Base-by-base conservation (phyloP, 2,113 vertebrate species). In the Amblyopsis rosae region DNA sequence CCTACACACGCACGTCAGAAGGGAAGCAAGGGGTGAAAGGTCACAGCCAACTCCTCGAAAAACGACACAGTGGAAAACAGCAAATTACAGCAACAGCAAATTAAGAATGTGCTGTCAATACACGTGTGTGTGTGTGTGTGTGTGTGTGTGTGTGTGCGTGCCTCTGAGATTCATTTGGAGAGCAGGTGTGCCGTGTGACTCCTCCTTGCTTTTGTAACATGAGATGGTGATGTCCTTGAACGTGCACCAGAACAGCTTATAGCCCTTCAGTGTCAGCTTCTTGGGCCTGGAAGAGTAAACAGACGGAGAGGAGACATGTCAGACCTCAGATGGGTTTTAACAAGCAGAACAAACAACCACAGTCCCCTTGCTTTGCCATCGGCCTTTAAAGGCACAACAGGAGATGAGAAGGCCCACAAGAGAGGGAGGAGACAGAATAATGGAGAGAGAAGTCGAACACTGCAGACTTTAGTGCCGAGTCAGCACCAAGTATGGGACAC, bases 211-310 rank as follows among this genome's bases (percentile, higher is more conserved):
- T 88, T 99, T 99, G 65, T 98, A 99, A 90, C 98, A 99, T 83
- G 96, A 98, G 88, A 99, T 96, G 12, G 96, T 98, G 65, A 98
- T 98, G 72, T 99, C 98, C 93, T 99, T 99, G 92, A 99, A 99
- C 12, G 97, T 99, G 90, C 98, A 99, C 98, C 98, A 99, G 57
- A 97, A 99, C 17, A 95, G 98, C 86, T 99, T 99, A 78, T 98
- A 98, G 82, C 96, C 97, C 89, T 99, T 99, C 69, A 99, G 90
- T 0, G 98, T 99, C 86, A 99, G 93, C 85, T 99, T 99, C 92
- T 99, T 99, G 82, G 98, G 98, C 90, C 97, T 94, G 74, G 57
- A 26, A 76, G 72, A 76, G 84, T 0, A 67, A 6, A 69, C 0
- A 72, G 17, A 66, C 0, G 67, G 9, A 45, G n/a, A 35, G 26